Evolutionary conservation across 1,140 invertebrate species (phyloP).

Genomic region (Pemphigus obesinymphae): DNA sequence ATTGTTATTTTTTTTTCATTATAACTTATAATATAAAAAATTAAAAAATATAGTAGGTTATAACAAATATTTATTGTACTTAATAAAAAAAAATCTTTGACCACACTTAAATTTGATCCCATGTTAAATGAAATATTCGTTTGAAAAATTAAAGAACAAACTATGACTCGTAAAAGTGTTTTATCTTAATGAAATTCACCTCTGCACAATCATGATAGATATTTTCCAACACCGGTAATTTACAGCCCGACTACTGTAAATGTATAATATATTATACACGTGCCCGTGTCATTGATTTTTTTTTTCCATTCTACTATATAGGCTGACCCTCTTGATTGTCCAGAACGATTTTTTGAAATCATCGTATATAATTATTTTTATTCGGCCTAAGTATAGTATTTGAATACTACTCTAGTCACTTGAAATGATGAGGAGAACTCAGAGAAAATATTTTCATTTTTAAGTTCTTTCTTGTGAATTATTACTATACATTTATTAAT

Average conservation of each 20-base stretch:
- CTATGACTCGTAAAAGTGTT: conserved; percentile 21
- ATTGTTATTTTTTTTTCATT: too few species aligned
- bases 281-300: conserved; percentile 3
- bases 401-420: background rate
- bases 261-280: background rate
- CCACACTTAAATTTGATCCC: background rate
- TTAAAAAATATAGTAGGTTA: too few species aligned
- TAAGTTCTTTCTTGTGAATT: too few species aligned
- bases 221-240: background rate
- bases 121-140: background rate
- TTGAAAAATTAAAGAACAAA: background rate
- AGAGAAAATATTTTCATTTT: background rate
- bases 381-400: background rate
- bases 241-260: background rate
- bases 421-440: too few species aligned
- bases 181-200: conserved; percentile 18
- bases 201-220: background rate
- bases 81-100: background rate
- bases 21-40: too few species aligned
- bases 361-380: background rate
- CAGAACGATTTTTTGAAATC: background rate
- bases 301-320: background rate
- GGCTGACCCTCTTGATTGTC: background rate
- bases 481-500: too few species aligned
- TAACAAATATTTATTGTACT: too few species aligned